phyloP scores from a whole-genome alignment of 2,797 vertebrate species.

The Lycodopsis pacificus region DNA sequence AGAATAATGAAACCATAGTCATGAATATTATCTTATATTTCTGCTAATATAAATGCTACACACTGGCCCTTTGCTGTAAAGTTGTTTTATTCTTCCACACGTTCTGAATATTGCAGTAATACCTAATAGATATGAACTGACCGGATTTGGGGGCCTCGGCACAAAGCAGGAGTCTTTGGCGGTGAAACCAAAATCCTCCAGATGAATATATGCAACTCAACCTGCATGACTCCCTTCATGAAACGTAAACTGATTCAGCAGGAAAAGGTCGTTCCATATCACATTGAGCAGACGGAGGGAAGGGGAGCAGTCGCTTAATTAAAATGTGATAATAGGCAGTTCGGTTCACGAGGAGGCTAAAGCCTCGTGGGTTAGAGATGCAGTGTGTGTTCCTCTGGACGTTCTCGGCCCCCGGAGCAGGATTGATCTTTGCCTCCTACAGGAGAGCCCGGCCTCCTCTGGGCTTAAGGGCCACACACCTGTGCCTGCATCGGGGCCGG shows the following conservation, averaged over 20 bases:
- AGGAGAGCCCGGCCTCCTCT: conserved; percentile 65
- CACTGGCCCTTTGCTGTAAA: background rate
- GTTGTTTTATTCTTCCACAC: too few relatives aligned
- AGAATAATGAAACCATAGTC: background rate
- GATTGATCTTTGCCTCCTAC: conserved; percentile 77
- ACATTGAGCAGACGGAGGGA: conserved; percentile 37
- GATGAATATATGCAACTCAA: conserved; percentile 38
- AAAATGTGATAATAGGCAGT: conserved; percentile 82
- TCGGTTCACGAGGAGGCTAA: conserved; percentile 54
- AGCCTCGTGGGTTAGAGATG: conserved; percentile 65
- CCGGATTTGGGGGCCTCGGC: background rate
- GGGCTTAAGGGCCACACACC: conserved; percentile 83
- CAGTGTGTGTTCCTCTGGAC: conserved; percentile 57
- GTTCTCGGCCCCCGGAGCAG: conserved; percentile 65
- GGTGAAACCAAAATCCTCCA: conserved; percentile 39
- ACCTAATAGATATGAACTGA: background rate
- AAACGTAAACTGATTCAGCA: conserved; percentile 55
- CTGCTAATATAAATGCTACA: background rate
- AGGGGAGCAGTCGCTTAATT: conserved; percentile 75
- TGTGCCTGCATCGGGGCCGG: conserved; percentile 74
- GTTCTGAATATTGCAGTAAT: background rate
- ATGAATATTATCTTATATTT: background rate
- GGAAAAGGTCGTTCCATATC: conserved; percentile 50
- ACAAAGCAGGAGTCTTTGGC: conserved; percentile 7
- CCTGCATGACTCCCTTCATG: conserved; percentile 34